Percentiles rank a stretch among this genome's conserved stretches.
phyloP scores from a whole-genome alignment of 1,140 invertebrate genomes.

The Drosophila nasuta region DNA sequence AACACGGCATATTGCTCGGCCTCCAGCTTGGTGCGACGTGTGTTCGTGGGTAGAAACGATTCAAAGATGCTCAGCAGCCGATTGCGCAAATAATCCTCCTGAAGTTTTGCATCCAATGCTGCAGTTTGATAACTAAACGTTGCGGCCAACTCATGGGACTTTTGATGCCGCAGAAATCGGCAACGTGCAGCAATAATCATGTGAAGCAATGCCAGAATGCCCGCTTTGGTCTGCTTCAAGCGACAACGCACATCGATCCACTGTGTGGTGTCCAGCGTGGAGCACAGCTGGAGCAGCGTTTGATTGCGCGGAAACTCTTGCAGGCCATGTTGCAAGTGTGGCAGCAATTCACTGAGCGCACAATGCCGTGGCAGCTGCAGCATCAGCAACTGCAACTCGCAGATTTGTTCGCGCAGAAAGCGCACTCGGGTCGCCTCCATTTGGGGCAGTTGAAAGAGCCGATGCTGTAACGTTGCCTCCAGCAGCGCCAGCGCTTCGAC shows the following conservation, averaged over 20 bases:
- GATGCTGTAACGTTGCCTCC: background rate
- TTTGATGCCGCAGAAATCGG: slow-evolving; percentile 41
- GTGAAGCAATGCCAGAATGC: slow-evolving; percentile 64
- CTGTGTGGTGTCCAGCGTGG: slow-evolving; percentile 42
- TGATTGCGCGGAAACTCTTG: slow-evolving; percentile 87
- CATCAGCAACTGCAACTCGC: slow-evolving; percentile 83
- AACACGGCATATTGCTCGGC: slow-evolving; percentile 45
- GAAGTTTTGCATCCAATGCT: background rate
- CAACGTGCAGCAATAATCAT: slow-evolving; percentile 58
- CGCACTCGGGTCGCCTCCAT: slow-evolving; percentile 42
- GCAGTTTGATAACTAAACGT: background rate
- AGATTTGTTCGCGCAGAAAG: slow-evolving; percentile 85
- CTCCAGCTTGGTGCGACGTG: slow-evolving; percentile 41
- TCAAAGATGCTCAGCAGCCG: slow-evolving; percentile 77
- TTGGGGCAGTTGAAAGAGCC: background rate
- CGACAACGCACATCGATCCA: slow-evolving; percentile 65
- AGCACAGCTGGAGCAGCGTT: slow-evolving; percentile 83
- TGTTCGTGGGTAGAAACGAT: slow-evolving; percentile 56
- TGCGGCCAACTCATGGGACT: background rate
- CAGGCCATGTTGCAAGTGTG: slow-evolving; percentile 81
- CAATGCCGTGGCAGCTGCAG: slow-evolving; percentile 75
- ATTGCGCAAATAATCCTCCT: slow-evolving; percentile 43
- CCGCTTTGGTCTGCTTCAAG: slow-evolving; percentile 52
- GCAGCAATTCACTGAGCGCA: slow-evolving; percentile 58
- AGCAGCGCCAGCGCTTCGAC: slow-evolving; percentile 66